phyloP scores from a whole-genome alignment of 2,797 vertebrate genomes.

The Pipistrellus pygmaeus region DNA sequence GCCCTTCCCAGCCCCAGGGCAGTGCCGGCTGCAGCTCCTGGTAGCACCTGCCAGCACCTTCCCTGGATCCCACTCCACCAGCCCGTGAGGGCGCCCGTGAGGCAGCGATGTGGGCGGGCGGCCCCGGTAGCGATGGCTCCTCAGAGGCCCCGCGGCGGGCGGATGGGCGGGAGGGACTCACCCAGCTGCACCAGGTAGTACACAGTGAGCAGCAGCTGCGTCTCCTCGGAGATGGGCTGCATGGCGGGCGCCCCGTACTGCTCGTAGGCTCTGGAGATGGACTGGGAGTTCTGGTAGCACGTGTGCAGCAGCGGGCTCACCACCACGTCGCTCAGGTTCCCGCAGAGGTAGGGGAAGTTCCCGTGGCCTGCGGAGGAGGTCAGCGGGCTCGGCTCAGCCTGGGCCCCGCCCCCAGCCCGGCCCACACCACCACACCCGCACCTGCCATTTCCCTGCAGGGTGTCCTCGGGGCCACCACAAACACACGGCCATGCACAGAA shows the following conservation, averaged over 20 bases:
- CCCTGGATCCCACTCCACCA: neutral
- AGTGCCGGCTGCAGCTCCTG: neutral
- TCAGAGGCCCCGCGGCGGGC: neutral
- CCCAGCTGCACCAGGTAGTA: constrained; percentile 99
- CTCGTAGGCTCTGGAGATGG: constrained; percentile 94
- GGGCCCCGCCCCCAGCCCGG: too few relatives aligned
- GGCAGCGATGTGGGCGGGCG: fast-evolving
- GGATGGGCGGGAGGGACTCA: constrained; percentile 84
- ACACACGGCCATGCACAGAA: too few relatives aligned
- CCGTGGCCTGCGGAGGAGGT: constrained; percentile 92
- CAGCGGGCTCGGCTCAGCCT: fast-evolving
- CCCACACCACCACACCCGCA: too few relatives aligned
- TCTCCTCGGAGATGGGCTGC: constrained; percentile 96
- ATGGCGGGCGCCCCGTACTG: constrained; percentile 92
- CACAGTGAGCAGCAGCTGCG: constrained; percentile 97
- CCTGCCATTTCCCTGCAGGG: too few relatives aligned
- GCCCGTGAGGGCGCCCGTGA: neutral
- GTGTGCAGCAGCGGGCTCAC: constrained; percentile 94
- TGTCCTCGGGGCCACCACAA: too few relatives aligned
- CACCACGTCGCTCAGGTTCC: constrained; percentile 94
- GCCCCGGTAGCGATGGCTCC: fast-evolving
- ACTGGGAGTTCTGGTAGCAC: constrained; percentile 96
- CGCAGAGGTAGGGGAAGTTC: constrained; percentile 94
- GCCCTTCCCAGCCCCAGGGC: neutral
- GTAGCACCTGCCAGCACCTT: neutral